Conservation (phyloP, 2,888 invertebrate species). For the Ptilodon capucinus region DNA sequence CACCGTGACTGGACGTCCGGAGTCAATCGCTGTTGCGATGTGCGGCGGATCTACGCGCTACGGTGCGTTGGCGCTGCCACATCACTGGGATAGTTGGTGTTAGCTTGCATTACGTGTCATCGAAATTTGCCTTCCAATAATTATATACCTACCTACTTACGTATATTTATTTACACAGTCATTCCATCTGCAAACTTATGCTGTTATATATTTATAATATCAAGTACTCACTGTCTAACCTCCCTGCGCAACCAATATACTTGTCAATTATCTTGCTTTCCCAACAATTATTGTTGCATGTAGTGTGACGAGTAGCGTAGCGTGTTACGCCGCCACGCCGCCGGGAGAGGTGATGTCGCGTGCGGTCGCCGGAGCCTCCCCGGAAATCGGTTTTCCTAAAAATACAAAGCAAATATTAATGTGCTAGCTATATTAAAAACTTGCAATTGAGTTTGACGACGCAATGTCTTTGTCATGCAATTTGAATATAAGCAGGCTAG, state of each 20-base stretch:
- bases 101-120: not conserved
- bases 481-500: too few species aligned
- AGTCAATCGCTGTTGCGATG: slow-evolving; percentile 56
- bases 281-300: slow-evolving; percentile 27
- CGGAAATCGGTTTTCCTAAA: slow-evolving; percentile 60
- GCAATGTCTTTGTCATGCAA: not conserved
- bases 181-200: too few species aligned
- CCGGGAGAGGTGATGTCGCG: slow-evolving; percentile 67
- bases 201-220: too few species aligned
- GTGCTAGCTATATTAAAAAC: slow-evolving; percentile 25
- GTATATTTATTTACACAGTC: too few species aligned
- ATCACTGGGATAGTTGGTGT: slow-evolving; percentile 2
- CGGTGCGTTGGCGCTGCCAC: slow-evolving; percentile 26
- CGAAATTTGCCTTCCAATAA: too few species aligned
- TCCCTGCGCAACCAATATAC: not conserved
- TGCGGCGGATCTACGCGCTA: slow-evolving; percentile 35
- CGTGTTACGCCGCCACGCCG: slow-evolving; percentile 39
- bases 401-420: slow-evolving; percentile 55
- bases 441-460: not conserved
- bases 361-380: slow-evolving; percentile 54
- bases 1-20: slow-evolving; percentile 63
- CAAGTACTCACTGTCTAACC: too few species aligned
- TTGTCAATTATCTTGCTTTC: not conserved
- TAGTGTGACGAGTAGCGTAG: slow-evolving; percentile 15
- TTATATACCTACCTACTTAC: too few species aligned